A percentile compares a stretch with the other conserved stretches of the same genome.
Conservation (phyloP, 1,140 invertebrate species). For the Conopomorpha cramerella region DNA sequence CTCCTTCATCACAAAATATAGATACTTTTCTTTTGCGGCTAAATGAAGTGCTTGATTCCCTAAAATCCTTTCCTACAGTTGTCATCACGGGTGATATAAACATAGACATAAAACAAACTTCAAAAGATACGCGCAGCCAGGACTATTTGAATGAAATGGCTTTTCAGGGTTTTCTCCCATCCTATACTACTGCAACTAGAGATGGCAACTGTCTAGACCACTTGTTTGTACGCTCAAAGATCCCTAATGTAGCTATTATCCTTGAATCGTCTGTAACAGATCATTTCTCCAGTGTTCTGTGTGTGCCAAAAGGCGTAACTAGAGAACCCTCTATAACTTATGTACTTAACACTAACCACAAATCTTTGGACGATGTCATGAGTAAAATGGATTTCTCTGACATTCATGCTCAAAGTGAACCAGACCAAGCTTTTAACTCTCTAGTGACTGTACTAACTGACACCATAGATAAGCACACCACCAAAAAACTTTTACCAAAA, state of each 20-base stretch:
- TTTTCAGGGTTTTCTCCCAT: constrained; percentile 6
- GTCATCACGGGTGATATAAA: constrained; percentile 5
- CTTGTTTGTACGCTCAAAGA: neutral
- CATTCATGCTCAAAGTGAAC: too few relatives aligned
- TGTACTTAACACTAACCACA: too few relatives aligned
- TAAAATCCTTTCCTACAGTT: constrained; percentile 1
- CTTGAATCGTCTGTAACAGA: constrained; percentile 3
- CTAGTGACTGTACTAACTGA: too few relatives aligned
- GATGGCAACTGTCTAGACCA: constrained; percentile 2
- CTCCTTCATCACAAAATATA: neutral
- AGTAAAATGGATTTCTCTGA: too few relatives aligned
- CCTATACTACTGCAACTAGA: neutral
- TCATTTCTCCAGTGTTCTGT: neutral
- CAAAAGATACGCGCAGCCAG: neutral
- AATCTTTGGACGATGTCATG: too few relatives aligned
- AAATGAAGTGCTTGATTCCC: neutral
- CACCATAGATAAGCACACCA: too few relatives aligned
- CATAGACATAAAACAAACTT: constrained; percentile 1
- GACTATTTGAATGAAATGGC: constrained; percentile 4
- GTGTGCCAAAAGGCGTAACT: too few relatives aligned
- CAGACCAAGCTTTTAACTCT: too few relatives aligned
- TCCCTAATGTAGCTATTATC: neutral
- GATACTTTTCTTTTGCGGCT: constrained; percentile 3
- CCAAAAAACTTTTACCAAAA: neutral
- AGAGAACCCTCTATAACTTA: too few relatives aligned